phyloP scores from a whole-genome alignment of 2,888 invertebrate genomes.

The Apodemia hepburni region DNA sequence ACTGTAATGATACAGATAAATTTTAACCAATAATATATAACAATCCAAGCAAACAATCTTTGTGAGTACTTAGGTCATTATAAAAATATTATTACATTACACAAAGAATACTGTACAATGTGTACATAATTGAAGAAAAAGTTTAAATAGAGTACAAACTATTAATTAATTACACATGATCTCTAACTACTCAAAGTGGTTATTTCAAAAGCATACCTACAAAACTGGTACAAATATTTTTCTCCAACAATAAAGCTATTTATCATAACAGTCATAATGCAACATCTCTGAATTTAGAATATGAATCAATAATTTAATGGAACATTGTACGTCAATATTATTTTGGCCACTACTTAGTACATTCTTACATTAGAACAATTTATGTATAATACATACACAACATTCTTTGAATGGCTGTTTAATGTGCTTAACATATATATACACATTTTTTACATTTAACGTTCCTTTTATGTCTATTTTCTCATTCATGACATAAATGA shows the following conservation, averaged over 20 bases:
- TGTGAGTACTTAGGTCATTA: neutral
- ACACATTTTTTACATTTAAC: conserved; percentile 3
- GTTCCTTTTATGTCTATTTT: neutral
- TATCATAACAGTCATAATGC: conserved; percentile 6
- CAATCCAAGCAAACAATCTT: neutral
- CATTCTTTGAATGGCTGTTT: conserved; percentile 8
- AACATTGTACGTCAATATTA: conserved; percentile 8
- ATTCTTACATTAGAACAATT: conserved; percentile 9
- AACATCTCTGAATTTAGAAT: conserved; percentile 1
- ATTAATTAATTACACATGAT: neutral
- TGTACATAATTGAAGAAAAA: neutral
- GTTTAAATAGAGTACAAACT: neutral
- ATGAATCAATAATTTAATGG: neutral
- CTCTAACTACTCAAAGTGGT: neutral
- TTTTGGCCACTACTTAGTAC: conserved; percentile 6
- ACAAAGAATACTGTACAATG: neutral
- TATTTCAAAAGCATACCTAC: conserved; percentile 6
- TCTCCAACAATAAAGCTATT: conserved; percentile 2
- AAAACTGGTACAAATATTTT: conserved; percentile 9
- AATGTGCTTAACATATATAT: conserved; percentile 11
- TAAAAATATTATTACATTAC: neutral
- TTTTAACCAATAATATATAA: neutral
- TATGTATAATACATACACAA: conserved; percentile 13
- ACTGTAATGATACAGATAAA: neutral
- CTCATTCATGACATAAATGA: conserved; percentile 2